A percentile compares a stretch with the other conserved stretches of the same genome.
Conservation (phyloP, 2,888 invertebrate species). For the Sphaerophoria rueppellii region DNA sequence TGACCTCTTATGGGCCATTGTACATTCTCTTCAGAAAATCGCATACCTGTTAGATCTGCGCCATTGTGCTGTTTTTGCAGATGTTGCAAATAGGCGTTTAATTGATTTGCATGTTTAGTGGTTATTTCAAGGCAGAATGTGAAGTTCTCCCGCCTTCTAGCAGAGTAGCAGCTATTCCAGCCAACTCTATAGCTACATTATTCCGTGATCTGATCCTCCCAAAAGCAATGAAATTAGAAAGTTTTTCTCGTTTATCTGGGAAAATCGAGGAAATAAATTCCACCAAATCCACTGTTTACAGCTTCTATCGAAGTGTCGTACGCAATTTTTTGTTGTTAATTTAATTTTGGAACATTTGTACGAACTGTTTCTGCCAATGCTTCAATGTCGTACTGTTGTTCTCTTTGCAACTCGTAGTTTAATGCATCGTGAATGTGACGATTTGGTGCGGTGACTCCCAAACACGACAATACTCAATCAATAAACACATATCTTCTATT, state of each 20-base stretch:
- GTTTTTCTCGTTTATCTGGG: neutral
- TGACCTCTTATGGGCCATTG: neutral
- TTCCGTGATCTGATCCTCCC: neutral
- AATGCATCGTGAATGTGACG: constrained; percentile 13
- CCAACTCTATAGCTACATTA: neutral
- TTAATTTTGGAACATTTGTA: constrained; percentile 45
- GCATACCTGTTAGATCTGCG: neutral
- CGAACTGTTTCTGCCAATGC: constrained; percentile 34
- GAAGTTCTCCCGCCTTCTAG: neutral
- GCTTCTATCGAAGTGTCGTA: constrained; percentile 31
- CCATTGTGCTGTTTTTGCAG: neutral
- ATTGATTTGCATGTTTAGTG: neutral
- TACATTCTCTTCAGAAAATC: neutral
- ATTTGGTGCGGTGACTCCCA: neutral
- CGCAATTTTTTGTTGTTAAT: constrained; percentile 41
- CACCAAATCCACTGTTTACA: constrained; percentile 69
- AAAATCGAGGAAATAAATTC: neutral
- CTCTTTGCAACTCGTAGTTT: too few relatives aligned
- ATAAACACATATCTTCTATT: constrained; percentile 1
- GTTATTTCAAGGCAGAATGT: neutral
- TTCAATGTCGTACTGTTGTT: too few relatives aligned
- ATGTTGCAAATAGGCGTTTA: neutral
- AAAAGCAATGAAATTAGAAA: neutral
- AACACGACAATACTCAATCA: neutral
- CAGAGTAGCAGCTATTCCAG: neutral